Base-by-base conservation (phyloP, 2,113 vertebrate genomes). In the Hippocampus comes region DNA sequence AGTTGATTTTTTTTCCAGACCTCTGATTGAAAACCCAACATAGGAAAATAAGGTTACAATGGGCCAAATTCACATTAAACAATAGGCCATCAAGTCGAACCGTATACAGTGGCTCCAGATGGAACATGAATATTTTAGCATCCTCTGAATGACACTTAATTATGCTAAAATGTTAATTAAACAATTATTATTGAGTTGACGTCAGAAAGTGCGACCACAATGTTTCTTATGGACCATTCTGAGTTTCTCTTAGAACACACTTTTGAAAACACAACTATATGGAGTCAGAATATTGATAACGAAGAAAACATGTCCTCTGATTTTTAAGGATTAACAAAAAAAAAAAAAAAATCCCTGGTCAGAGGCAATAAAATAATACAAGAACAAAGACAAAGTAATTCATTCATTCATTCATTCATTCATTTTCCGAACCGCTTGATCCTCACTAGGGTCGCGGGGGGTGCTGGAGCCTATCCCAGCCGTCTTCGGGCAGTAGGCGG, bases 1-100 rank as follows among this genome's bases (percentile, higher is more conserved):
- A 74, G 61, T 77, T 84, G 56, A 66, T 57, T 64, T 53, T 53
- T 53, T 6, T 60, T 20, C 61, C 34, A 10, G 34, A 21, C 34
- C 38, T 10, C 18, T 12, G 38, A 63, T 60, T 25, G 25, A 60
- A 60, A 30, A 60, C 15, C 11, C 25, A 30, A 60, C 4, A 25
- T 25, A 38, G 12, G 15, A 10, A 63, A 20, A 41, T 41, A 61
- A 20, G 20, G 1, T 1, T 34, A 18, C 27, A 20, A 11, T 41
- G 61, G 11, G 34, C 18, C 34, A 60, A 7, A 30, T 25, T 51
- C 9, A 4, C 55, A 12, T 4, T 57, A 60, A 60, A 60, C 25
- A 60, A 60, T 60, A 17, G 51, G 51, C 20, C 20, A 9, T 17
- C 51, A 7, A 21, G 18, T 21, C 20, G 2, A 53, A 53, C 20